A percentile compares a stretch with the other conserved stretches of the same genome.
phyloP scores from a whole-genome alignment of 2,888 invertebrate species.

The Campoplex capitator region DNA sequence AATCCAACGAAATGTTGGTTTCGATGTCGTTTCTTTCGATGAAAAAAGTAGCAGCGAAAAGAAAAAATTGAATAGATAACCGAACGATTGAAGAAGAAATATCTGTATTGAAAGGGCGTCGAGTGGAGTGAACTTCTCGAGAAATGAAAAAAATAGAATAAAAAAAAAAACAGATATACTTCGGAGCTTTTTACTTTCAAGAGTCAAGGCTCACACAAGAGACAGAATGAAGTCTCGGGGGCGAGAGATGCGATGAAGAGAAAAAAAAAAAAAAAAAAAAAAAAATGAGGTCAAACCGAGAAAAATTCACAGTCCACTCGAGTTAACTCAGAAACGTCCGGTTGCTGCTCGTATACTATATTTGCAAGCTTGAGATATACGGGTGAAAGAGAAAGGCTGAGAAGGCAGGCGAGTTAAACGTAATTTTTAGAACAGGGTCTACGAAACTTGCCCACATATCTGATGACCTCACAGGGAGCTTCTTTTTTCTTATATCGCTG shows the following conservation, averaged over 20 bases:
- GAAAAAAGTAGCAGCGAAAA: no score
- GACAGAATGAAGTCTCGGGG: conserved; percentile 61
- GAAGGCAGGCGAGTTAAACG: conserved; percentile 32
- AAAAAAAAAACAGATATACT: conserved; percentile 43
- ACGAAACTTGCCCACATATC: conserved; percentile 52
- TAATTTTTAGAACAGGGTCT: conserved; percentile 45
- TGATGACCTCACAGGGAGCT: conserved; percentile 14
- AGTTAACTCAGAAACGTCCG: conserved; percentile 44
- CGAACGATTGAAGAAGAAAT: conserved; percentile 33
- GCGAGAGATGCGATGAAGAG: conserved; percentile 25
- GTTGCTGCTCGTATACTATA: conserved; percentile 2
- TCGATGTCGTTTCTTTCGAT: not conserved
- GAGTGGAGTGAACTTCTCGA: conserved; percentile 19
- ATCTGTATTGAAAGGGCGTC: conserved; percentile 10
- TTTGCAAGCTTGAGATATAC: conserved; percentile 21
- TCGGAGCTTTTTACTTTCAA: conserved; percentile 8
- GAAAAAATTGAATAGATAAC: not conserved
- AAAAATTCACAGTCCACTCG: conserved; percentile 53
- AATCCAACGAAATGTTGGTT: not conserved
- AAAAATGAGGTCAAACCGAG: conserved; percentile 48
- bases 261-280: conserved; percentile 48
- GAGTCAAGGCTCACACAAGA: conserved; percentile 35
- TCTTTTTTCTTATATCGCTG: not conserved
- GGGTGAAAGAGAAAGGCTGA: not conserved
- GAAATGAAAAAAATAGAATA: conserved; percentile 5